phyloP scores from a whole-genome alignment of 2,888 invertebrate species.

The Drosophila mimica region DNA sequence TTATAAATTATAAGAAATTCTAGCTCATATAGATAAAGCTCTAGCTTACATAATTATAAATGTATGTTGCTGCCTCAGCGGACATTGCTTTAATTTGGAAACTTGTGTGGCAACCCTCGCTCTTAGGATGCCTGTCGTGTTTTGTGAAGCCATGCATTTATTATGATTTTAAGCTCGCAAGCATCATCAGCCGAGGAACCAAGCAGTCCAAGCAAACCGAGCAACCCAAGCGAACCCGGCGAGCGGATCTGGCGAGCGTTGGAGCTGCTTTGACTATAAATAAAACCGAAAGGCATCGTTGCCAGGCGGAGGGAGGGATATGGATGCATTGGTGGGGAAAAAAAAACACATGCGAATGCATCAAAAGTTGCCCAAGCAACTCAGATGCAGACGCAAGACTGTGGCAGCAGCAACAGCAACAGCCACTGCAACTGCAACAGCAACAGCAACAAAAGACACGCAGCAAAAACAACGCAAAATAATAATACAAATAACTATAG shows the following conservation, averaged over 20 bases:
- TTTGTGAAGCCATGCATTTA: conserved; percentile 76
- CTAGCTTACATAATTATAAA: neutral
- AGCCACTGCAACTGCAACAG: conserved; percentile 34
- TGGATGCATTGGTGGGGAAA: neutral
- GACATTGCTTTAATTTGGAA: neutral
- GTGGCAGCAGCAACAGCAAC: conserved; percentile 22
- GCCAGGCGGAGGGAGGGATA: conserved; percentile 8
- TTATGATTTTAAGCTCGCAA: conserved; percentile 79
- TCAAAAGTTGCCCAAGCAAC: conserved; percentile 60
- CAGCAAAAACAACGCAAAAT: conserved; percentile 71
- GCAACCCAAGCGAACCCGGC: conserved; percentile 13
- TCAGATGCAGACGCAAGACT: conserved; percentile 29
- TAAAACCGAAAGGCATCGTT: conserved; percentile 76
- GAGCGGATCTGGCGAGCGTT: conserved; percentile 57
- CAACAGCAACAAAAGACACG: conserved; percentile 31
- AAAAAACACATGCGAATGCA: conserved; percentile 61
- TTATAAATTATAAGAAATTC: neutral
- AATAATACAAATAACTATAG: conserved; percentile 80
- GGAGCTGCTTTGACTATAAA: conserved; percentile 74
- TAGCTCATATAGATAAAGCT: neutral
- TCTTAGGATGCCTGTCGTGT: conserved; percentile 28
- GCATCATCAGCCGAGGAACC: conserved; percentile 60
- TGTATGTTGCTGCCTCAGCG: neutral
- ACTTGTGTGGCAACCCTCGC: conserved; percentile 15
- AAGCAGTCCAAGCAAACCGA: conserved; percentile 27